Base-by-base conservation (phyloP, 2,113 vertebrate genomes). In the Amphilophus citrinellus region DNA sequence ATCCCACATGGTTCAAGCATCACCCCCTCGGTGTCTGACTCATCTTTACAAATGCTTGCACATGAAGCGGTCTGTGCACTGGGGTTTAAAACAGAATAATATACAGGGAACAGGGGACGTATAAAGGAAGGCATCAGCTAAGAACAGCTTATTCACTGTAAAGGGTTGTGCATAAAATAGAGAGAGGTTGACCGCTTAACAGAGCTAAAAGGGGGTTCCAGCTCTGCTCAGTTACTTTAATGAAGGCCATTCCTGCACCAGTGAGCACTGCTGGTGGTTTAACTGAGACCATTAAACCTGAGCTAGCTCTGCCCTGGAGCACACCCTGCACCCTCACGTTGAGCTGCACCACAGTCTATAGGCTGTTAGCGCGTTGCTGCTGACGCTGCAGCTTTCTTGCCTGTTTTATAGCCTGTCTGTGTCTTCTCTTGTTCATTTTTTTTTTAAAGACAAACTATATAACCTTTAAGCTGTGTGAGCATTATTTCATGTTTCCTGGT, bases 281-380 rank as follows among this genome's bases (percentile, higher is more conserved):
- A 91, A 91, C 73, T 88, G 87, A 88, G 86, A 84, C 80, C 89
- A 91, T 93, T 93, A 94, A 95, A 91, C 85, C 78, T 62, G 71
- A 88, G 85, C 79, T 81, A 76, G 85, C 81, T 89, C 75, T 93
- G 84, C 90, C 89, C 87, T 10, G 79, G 87, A 90, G 93, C 83
- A 30, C 60, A 62, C 73, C 39, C 61, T 57, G 82, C 13, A 56
- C 81, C 87, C 91, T 86, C 92, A 75, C 84, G 77, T 78, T 17
- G 78, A 90, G 91, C 85, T 84, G 84, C 71, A 15, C 90, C 80
- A 57, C 66, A 86, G 84, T 91, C 91, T 86, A 80, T 68, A 82
- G 87, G 79, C 84, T 32, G 76, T 27, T 73, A 22, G 30, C 77
- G 80, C 59, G 17, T 22, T 75, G 66, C 2, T 87, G 92, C 93